These are phyloP conservation scores for Elmis aenea DNA, from an alignment of 2,888 invertebrate genomes.

Conservation along the genomic window DNA sequence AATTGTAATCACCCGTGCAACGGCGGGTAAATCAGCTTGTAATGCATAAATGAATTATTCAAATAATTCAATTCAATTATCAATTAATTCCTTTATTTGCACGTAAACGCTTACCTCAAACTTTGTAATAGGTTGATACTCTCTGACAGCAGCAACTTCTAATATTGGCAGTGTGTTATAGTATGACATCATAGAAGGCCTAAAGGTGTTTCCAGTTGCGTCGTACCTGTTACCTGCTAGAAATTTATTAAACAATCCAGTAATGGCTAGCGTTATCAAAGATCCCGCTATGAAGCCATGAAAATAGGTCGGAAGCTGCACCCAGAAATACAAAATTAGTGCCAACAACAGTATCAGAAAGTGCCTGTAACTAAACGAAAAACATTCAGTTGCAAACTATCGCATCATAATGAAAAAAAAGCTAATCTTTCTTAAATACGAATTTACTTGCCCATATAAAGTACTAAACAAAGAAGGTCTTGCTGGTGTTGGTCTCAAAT, in stretches of 20 bases:
- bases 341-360: constrained; percentile 1
- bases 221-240: no score
- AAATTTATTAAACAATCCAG: constrained; percentile 13
- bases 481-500: constrained; percentile 29
- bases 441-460: constrained; percentile 6
- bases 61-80: constrained; percentile 7
- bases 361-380: constrained; percentile 10
- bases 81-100: not conserved
- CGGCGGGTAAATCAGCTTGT: no score
- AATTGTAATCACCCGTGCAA: no score
- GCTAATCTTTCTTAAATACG: no score
- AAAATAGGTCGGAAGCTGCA: constrained; percentile 21
- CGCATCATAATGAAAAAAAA: constrained; percentile 3
- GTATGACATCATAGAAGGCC: not conserved
- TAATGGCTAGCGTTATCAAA: constrained; percentile 12
- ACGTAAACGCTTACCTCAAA: constrained; percentile 49
- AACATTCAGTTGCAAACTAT: no score
- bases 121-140: constrained; percentile 56
- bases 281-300: constrained; percentile 24
- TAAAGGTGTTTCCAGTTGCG: not conserved
- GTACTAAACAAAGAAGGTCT: constrained; percentile 7
- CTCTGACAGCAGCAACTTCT: constrained; percentile 60
- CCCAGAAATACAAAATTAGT: constrained; percentile 15
- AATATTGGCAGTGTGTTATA: constrained; percentile 43
- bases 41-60: no score